Percentiles rank a stretch among this genome's conserved stretches.
Conservation (phyloP, 2,888 invertebrate species). For the Zeuzera pyrina region DNA sequence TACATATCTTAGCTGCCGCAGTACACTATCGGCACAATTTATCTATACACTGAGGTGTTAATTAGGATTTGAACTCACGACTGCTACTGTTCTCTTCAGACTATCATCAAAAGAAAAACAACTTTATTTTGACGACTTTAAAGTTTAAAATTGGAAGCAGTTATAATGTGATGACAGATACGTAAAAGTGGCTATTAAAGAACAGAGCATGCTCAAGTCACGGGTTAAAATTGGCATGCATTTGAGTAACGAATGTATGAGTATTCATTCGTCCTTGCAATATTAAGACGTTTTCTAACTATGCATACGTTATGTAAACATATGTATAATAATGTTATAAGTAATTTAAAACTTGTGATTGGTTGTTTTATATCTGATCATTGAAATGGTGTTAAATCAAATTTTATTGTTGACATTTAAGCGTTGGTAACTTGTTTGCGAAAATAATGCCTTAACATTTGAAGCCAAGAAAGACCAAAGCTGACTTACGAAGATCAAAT, state of each 20-base stretch:
- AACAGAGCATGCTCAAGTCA: conserved; percentile 51
- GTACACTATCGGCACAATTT: conserved; percentile 60
- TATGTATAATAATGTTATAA: no score
- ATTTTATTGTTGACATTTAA: no score
- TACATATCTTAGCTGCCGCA: no score
- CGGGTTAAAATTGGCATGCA: conserved; percentile 61
- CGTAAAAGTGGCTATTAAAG: conserved; percentile 55
- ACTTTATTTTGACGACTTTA: conserved; percentile 19
- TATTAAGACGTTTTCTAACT: conserved; percentile 54
- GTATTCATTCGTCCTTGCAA: conserved; percentile 39
- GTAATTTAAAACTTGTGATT: no score
- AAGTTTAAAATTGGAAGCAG: conserved; percentile 17
- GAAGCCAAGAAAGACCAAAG: no score
- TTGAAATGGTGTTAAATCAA: no score
- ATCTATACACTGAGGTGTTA: conserved; percentile 65
- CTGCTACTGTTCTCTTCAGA: conserved; percentile 39
- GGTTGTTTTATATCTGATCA: no score
- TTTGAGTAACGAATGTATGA: conserved; percentile 45
- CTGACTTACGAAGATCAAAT: no score
- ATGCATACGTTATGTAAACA: no score
- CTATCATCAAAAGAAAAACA: conserved; percentile 16
- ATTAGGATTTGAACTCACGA: conserved; percentile 69
- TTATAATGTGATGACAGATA: conserved; percentile 48
- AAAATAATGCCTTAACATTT: no score
- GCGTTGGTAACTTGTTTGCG: no score